A percentile compares a stretch with the other conserved stretches of the same genome.
Conservation (phyloP, 2,888 invertebrate genomes). For the Cryptus viduatorius region DNA sequence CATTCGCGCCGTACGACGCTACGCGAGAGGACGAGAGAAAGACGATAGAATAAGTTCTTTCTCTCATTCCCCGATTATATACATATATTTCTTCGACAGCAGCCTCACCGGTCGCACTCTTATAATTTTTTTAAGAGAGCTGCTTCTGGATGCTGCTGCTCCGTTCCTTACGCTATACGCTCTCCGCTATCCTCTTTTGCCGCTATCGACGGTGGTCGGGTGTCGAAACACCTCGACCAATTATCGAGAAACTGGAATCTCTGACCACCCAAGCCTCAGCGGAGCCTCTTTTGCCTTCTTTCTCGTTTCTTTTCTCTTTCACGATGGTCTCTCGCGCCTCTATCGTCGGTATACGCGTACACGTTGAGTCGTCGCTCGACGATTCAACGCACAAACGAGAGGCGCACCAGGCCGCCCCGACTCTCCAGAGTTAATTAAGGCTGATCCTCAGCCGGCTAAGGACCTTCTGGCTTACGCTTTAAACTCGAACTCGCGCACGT, state of each 20-base stretch:
- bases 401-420: slow-evolving; percentile 49
- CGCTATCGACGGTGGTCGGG: slow-evolving; percentile 80
- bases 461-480: slow-evolving; percentile 77
- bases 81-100: slow-evolving; percentile 33
- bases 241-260: slow-evolving; percentile 85
- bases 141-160: slow-evolving; percentile 47
- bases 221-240: slow-evolving; percentile 85
- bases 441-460: slow-evolving; percentile 70
- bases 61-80: slow-evolving; percentile 46
- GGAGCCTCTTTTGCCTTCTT: slow-evolving; percentile 67
- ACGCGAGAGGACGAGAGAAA: slow-evolving; percentile 42
- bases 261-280: slow-evolving; percentile 71
- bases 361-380: slow-evolving; percentile 74
- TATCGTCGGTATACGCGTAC: slow-evolving; percentile 38
- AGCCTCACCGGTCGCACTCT: slow-evolving; percentile 29
- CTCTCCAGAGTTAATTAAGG: slow-evolving; percentile 73
- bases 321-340: slow-evolving; percentile 53
- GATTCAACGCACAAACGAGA: slow-evolving; percentile 73
- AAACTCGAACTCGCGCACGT: slow-evolving; percentile 60
- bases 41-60: slow-evolving; percentile 19
- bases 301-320: slow-evolving; percentile 46
- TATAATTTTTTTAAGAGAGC: slow-evolving; percentile 46
- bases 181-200: slow-evolving; percentile 58
- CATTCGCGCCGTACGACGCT: slow-evolving; percentile 4
- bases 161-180: not conserved